A percentile compares a stretch with the other conserved stretches of the same genome.
These are phyloP conservation scores for Brachionus rubens DNA, from an alignment of 1,140 invertebrate species.

Conservation along the genomic window DNA sequence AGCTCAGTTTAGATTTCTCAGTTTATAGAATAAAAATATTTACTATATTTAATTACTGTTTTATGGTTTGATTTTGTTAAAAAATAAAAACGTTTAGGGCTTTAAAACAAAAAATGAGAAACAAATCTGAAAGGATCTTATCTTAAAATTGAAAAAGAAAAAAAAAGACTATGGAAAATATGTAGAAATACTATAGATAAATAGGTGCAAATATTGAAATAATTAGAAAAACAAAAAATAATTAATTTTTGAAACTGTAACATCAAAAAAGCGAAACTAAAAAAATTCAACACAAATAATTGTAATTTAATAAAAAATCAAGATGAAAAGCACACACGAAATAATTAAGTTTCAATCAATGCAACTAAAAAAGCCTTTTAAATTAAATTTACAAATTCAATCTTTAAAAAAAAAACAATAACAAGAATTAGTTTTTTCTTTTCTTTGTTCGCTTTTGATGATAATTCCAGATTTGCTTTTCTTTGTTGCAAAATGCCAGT, in stretches of 20 bases:
- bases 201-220: constrained; percentile 13
- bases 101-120: too few relatives aligned
- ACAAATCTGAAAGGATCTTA: too few relatives aligned
- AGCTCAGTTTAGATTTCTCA: too few relatives aligned
- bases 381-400: not conserved
- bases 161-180: too few relatives aligned
- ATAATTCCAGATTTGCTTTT: constrained; percentile 34
- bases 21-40: too few relatives aligned
- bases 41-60: too few relatives aligned
- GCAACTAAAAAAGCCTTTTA: not conserved
- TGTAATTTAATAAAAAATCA: constrained; percentile 42
- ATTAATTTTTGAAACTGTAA: not conserved
- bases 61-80: too few relatives aligned
- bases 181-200: not conserved
- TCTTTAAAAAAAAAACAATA: not conserved
- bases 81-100: too few relatives aligned
- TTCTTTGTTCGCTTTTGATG: not conserved
- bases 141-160: too few relatives aligned
- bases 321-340: not conserved
- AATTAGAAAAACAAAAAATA: not conserved
- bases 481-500: not conserved
- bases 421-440: not conserved
- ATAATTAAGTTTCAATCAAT: constrained; percentile 40
- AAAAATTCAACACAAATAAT: constrained; percentile 2
- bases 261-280: not conserved